Evolutionary conservation across 2,113 vertebrate genomes (phyloP).

Genomic region (Notarius quadriscutis): DNA sequence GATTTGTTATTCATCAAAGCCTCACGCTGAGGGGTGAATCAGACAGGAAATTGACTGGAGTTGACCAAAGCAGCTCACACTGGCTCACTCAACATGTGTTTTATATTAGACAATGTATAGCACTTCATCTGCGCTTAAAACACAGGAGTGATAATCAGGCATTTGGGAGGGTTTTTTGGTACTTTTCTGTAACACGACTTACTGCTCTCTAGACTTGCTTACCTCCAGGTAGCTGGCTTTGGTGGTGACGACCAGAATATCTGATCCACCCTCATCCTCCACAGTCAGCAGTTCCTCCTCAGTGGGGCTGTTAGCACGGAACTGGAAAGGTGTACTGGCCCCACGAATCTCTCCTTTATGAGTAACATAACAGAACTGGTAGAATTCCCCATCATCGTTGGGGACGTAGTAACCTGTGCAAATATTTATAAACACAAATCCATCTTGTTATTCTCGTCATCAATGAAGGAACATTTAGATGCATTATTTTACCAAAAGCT

Average conservation of each 20-base stretch:
- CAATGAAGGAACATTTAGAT: not conserved
- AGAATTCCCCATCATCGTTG: slow-evolving; percentile 97
- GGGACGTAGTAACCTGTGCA: slow-evolving; percentile 91
- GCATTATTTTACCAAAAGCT: slow-evolving; percentile 3
- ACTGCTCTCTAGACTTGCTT: slow-evolving; percentile 11
- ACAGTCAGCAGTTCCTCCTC: slow-evolving; percentile 92
- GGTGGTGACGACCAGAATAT: slow-evolving; percentile 97
- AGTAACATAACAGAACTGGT: slow-evolving; percentile 98
- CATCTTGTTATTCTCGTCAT: not conserved
- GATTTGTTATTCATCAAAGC: slow-evolving; percentile 5
- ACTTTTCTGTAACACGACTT: not conserved
- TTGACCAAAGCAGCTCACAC: not conserved
- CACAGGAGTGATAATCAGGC: not conserved
- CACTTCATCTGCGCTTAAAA: not conserved
- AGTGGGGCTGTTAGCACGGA: slow-evolving; percentile 86
- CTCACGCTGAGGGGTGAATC: not conserved
- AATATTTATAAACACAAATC: slow-evolving; percentile 14
- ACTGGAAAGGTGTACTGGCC: slow-evolving; percentile 97
- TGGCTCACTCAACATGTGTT: not conserved
- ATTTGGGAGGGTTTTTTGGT: not conserved
- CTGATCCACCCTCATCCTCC: slow-evolving; percentile 96
- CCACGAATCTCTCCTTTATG: slow-evolving; percentile 97
- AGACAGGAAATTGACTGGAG: slow-evolving; percentile 22
- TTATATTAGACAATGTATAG: not conserved
- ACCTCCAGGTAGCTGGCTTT: slow-evolving; percentile 96